Conservation (phyloP, 2,113 vertebrate species). For the Peromyscus polionotus region DNA sequence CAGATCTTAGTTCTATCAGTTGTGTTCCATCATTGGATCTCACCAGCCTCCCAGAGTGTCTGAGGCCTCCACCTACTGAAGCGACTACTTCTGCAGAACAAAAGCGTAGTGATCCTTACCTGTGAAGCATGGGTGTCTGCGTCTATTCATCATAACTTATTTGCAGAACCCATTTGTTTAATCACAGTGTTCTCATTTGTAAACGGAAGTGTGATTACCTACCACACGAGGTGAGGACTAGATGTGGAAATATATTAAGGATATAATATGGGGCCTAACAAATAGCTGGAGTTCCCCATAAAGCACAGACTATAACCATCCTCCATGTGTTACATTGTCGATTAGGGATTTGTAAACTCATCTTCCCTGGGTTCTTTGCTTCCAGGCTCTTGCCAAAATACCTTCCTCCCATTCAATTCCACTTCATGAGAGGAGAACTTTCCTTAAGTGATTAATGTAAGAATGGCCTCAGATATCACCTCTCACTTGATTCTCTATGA, state of each 20-base stretch:
- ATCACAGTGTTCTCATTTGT: background rate
- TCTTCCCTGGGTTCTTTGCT: background rate
- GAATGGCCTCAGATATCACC: background rate
- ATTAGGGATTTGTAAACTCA: background rate
- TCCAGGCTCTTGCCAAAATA: background rate
- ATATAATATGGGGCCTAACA: accelerated
- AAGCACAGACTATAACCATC: too few species aligned
- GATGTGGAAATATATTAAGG: background rate
- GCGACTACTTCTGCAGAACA: background rate
- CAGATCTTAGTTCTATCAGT: background rate
- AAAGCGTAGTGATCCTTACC: background rate
- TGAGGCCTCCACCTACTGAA: background rate
- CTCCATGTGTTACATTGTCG: background rate
- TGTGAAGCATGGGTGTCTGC: background rate
- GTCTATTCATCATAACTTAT: accelerated
- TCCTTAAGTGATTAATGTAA: background rate
- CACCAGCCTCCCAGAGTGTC: background rate
- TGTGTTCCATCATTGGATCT: background rate
- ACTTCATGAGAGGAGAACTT: background rate
- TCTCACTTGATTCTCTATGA: background rate
- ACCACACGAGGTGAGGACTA: background rate
- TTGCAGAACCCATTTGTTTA: background rate
- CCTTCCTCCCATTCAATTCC: background rate
- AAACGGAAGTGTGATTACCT: background rate
- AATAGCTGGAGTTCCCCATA: background rate